Evolutionary conservation across 2,113 vertebrate species (phyloP).

Genomic region (Equus przewalskii): DNA sequence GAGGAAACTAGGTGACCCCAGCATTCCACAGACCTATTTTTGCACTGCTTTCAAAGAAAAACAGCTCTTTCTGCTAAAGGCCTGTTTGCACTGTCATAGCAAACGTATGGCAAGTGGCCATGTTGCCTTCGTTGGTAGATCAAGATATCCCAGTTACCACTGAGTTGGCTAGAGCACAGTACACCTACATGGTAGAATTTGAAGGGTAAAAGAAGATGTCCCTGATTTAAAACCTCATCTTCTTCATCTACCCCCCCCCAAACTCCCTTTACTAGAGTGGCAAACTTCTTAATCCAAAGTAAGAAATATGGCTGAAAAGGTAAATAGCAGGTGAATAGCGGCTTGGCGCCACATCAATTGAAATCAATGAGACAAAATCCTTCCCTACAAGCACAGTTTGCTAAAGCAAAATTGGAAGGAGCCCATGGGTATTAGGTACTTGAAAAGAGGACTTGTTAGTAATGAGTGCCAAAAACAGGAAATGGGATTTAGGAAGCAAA

Average conservation of each 20-base stretch:
- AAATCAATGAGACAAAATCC: neutral
- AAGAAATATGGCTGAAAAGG: neutral
- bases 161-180: neutral
- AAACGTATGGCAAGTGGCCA: neutral
- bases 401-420: neutral
- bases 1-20: constrained; percentile 7
- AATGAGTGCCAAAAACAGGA: neutral
- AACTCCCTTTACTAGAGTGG: neutral
- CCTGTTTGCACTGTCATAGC: neutral
- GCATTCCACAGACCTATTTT: neutral
- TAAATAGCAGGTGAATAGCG: neutral
- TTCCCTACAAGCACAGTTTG: neutral
- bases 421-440: neutral
- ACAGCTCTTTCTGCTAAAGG: neutral
- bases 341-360: neutral
- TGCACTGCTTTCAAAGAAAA: neutral
- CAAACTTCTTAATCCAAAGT: neutral
- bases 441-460: neutral
- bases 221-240: neutral
- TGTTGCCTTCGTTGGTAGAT: neutral
- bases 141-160: neutral
- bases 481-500: constrained; percentile 13
- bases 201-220: neutral
- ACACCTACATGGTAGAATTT: neutral
- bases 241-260: neutral